Evolutionary conservation across 2,797 vertebrate genomes (phyloP), one percentile per base, ranked within the genome.

Genomic region (Falco biarmicus): DNA sequence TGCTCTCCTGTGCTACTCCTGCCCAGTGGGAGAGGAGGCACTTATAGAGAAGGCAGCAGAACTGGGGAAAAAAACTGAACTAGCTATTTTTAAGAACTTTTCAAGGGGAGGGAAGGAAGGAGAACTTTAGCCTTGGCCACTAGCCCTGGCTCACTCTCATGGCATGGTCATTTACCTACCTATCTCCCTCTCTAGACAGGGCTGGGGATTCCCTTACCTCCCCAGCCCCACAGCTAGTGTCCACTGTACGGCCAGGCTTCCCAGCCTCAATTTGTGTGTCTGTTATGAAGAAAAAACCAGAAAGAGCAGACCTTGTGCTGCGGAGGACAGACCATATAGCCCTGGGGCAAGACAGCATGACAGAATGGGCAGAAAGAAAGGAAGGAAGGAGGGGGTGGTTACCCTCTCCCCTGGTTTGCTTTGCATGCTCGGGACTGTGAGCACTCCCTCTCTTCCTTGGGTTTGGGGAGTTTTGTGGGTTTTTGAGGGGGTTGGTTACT

Each of bases 401-500:
- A 47, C 20, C 5, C 22, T 64, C 12, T 68, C 31, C 48, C 16
- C 57, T 59, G 31, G 14, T 59, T 69, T 59, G 28, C 15, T 51
- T 60, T 39, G 34, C 39, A 48, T 0, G 1, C 9, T 53, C 3
- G 11, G 15, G 39, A 53, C 22, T 13, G 10, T 4, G 6, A 21
- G 50, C 47, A 19, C 11, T 68, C 16, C 16, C 8, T 53, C 15
- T 66, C 31, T 61, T 57, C 43, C 48, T 84, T 37, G 22, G 15
- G 18, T 57, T 82, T 73, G 54, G 11, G n/a, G 34, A 31, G 11
- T 2, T n/a, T 39, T 39, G 6, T 24, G 11, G 37, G 34, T 8
- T 2, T n/a, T 39, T 39, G 7, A 31, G 11, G 37, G 34, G 17
- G 29, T 64, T 41, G 13, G 14, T 50, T 50, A 17, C 14, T 63